phyloP scores from a whole-genome alignment of 1,140 invertebrate species.

The Aphelinus certus region DNA sequence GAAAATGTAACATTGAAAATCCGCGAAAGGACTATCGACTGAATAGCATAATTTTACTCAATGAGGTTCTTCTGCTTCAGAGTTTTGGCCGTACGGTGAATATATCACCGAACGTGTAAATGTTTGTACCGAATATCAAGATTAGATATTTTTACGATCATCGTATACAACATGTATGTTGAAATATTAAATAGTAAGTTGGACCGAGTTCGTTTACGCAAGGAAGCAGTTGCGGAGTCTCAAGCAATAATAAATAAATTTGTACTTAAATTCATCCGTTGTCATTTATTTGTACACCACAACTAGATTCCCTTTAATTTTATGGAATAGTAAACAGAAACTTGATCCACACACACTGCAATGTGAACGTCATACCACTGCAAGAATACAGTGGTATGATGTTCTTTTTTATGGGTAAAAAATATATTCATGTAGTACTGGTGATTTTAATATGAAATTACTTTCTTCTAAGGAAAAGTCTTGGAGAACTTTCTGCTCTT shows the following conservation, averaged over 20 bases:
- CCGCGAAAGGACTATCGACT: conserved; percentile 26
- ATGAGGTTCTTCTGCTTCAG: conserved; percentile 26
- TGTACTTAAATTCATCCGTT: conserved; percentile 44
- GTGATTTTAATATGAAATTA: no score
- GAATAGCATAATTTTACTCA: conserved; percentile 39
- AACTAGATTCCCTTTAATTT: no score
- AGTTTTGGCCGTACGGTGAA: neutral
- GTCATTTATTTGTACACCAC: neutral
- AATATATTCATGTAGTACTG: no score
- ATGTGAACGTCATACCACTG: no score
- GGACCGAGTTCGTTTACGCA: conserved; percentile 5
- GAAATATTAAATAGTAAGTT: neutral
- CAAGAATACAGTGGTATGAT: no score
- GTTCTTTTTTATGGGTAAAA: no score
- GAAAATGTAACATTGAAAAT: conserved; percentile 10
- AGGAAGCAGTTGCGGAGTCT: conserved; percentile 36
- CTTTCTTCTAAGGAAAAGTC: no score
- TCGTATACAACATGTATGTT: neutral
- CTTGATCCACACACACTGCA: no score
- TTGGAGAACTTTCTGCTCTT: no score
- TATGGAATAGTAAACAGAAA: no score
- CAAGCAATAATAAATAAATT: conserved; percentile 48
- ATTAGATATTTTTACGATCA: neutral
- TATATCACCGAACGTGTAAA: neutral
- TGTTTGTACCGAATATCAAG: no score